A percentile compares a stretch with the other conserved stretches of the same genome.
These are phyloP conservation scores for Zaprionus inermis DNA, from an alignment of 1,140 invertebrate genomes.

Conservation along the genomic window DNA sequence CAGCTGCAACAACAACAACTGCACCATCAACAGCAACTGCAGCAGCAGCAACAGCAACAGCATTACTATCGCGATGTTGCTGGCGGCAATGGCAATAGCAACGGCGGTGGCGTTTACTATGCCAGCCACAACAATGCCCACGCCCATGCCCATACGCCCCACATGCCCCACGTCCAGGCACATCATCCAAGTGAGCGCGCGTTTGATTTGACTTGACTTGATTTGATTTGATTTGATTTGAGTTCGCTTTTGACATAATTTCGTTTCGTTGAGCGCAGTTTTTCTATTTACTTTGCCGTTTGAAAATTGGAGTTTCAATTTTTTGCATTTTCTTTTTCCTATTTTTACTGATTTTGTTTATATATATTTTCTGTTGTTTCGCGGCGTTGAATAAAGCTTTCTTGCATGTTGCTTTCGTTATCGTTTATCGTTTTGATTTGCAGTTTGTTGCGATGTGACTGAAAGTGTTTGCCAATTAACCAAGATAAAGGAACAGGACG, in stretches of 20 bases:
- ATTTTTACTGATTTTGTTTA: slow-evolving; percentile 9
- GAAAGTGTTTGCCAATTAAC: slow-evolving; percentile 41
- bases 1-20: slow-evolving; percentile 54
- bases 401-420: slow-evolving; percentile 69
- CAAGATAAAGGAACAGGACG: slow-evolving; percentile 8
- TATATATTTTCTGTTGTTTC: slow-evolving; percentile 11
- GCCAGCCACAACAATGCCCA: slow-evolving; percentile 37
- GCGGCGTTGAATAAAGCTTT: slow-evolving; percentile 24
- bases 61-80: slow-evolving; percentile 67
- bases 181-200: slow-evolving; percentile 82
- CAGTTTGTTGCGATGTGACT: slow-evolving; percentile 25
- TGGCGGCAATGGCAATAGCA: slow-evolving; percentile 49
- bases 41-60: slow-evolving; percentile 48
- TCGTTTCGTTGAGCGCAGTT: slow-evolving; percentile 48
- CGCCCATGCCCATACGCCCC: slow-evolving; percentile 46
- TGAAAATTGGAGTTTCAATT: slow-evolving; percentile 32
- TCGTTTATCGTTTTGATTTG: slow-evolving; percentile 36
- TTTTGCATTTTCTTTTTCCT: slow-evolving; percentile 11
- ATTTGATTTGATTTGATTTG: slow-evolving; percentile 50
- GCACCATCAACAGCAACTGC: slow-evolving; percentile 53
- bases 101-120: slow-evolving; percentile 6
- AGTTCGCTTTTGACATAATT: slow-evolving; percentile 56
- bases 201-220: slow-evolving; percentile 55
- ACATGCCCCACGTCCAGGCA: slow-evolving; percentile 51
- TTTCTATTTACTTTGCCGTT: slow-evolving; percentile 19